phyloP scores from a whole-genome alignment of 2,888 invertebrate genomes.

The Tineola bisselliella region DNA sequence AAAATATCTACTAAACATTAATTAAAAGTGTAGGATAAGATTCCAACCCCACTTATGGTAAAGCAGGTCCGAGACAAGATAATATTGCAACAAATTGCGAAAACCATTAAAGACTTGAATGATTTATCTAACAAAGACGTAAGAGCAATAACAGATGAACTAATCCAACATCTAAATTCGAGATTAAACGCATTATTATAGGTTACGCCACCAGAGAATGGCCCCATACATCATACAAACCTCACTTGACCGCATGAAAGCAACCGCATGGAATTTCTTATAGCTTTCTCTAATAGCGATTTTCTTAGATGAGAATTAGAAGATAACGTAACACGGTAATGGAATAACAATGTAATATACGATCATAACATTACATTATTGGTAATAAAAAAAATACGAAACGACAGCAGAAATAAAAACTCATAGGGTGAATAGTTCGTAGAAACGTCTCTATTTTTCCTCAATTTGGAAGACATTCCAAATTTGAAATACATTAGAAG shows the following conservation, averaged over 20 bases:
- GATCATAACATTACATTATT: not conserved
- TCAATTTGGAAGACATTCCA: too few relatives aligned
- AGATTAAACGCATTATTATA: conserved; percentile 6
- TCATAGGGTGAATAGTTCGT: too few relatives aligned
- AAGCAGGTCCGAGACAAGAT: too few relatives aligned
- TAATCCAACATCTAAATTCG: not conserved
- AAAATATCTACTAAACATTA: too few relatives aligned
- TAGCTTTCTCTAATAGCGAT: conserved; percentile 36
- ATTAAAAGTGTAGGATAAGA: too few relatives aligned
- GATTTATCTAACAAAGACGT: not conserved
- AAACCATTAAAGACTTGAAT: not conserved
- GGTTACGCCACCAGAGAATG: conserved; percentile 15
- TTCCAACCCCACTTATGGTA: too few relatives aligned
- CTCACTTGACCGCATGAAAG: conserved; percentile 37
- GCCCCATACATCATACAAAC: conserved; percentile 26
- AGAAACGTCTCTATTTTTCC: too few relatives aligned
- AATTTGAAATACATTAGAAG: too few relatives aligned
- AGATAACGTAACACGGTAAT: not conserved
- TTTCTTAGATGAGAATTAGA: not conserved
- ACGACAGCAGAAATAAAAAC: too few relatives aligned
- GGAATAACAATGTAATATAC: not conserved
- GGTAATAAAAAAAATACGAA: too few relatives aligned
- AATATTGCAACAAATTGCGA: not conserved
- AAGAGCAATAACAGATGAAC: not conserved
- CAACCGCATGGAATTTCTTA: conserved; percentile 32